Evolutionary conservation across 2,888 invertebrate genomes (phyloP), one percentile per base, ranked within the genome.

Genomic region (Lypha dubia): DNA sequence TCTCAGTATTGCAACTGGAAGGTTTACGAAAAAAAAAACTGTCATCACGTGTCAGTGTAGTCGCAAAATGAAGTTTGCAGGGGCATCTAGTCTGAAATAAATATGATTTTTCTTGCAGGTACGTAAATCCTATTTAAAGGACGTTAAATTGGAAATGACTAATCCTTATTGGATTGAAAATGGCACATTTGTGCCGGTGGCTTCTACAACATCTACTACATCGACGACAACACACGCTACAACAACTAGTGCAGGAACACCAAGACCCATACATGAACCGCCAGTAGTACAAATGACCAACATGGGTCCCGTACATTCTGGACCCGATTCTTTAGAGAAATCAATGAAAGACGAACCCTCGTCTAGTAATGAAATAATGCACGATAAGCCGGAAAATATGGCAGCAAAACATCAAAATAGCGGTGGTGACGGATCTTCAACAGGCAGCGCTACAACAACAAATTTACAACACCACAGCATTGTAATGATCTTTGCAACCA

Each of bases 161-260:
- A 95, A 95, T 35, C 94, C 96, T 63, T 97, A 96, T 91, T 97
- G 94, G 92, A 91, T 96, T 58, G 93, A 94, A 70, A 97, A 97
- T 91, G 94, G 95, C 87, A 95, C 94, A 17, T 91, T 96, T 51
- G 96, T 97, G 22, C 97, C 97, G 1, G 96, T 96, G 8, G 97
- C 94, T 0, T 96, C 96, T 13, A 97, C 94, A 1, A 94, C 94
- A 0, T 94, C 94, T 0, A 94, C 94, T 6, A 94, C 94, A 5
- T 94, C 95, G 3, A 94, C 94, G 2, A 94, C 94, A 8, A 93
- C 94, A 44, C 92, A 92, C 74, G 91, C 93, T 13, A 93, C 94
- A 6, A 93, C 93, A 65, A 91, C 93, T 35, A 93, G 93, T 62
- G 93, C 93, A 24, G 93, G 93, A 63, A 94, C 94, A 41, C 91